Evolutionary conservation across 2,113 vertebrate genomes (phyloP).

Genomic region (Melanerpes aurifrons): DNA sequence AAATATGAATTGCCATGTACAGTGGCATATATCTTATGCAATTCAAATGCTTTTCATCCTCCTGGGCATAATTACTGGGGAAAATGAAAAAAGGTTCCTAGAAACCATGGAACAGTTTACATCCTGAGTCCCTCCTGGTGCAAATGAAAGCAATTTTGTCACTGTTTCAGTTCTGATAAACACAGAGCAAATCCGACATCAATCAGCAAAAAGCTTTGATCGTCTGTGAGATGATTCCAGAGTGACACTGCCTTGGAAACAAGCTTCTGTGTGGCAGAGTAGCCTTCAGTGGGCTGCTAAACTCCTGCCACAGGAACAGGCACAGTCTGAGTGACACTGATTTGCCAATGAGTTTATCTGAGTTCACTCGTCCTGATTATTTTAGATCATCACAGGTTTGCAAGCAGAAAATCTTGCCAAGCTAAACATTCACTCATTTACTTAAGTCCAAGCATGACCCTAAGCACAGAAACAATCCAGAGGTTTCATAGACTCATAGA

Average conservation of each 20-base stretch:
- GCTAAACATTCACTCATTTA: neutral
- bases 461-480: neutral
- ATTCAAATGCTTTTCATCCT: slow-evolving; percentile 45
- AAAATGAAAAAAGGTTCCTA: slow-evolving; percentile 16
- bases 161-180: neutral
- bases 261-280: neutral
- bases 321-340: neutral
- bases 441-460: neutral
- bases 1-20: slow-evolving; percentile 51
- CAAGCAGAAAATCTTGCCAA: neutral
- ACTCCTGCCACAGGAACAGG: neutral
- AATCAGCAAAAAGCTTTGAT: neutral
- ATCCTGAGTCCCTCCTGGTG: slow-evolving; percentile 24
- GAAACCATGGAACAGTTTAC: slow-evolving; percentile 13
- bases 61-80: slow-evolving; percentile 54
- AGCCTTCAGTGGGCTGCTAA: neutral
- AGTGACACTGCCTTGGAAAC: neutral
- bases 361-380: neutral
- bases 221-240: neutral
- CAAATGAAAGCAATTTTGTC: slow-evolving; percentile 47
- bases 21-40: slow-evolving; percentile 26
- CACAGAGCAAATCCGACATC: neutral
- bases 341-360: neutral
- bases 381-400: neutral
- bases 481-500: neutral